Conservation (phyloP, 2,797 vertebrate species). For the Chaetophractus vellerosus region DNA sequence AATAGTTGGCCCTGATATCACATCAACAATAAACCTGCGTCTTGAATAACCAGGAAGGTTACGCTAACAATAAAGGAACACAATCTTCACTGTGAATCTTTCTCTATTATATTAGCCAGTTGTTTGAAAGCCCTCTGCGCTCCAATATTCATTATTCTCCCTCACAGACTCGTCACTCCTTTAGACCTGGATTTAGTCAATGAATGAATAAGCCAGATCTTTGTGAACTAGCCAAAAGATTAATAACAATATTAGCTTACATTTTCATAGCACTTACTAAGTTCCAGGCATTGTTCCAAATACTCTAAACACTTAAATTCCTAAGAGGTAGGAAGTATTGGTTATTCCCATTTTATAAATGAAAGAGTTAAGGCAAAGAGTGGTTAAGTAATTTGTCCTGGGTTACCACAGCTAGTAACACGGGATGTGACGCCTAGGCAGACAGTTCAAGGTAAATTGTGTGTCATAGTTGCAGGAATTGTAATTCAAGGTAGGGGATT, state of each 20-base stretch:
- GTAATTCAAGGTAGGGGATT: background rate
- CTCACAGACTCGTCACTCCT: background rate
- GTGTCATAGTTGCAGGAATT: background rate
- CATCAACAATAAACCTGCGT: background rate
- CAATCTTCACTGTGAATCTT: background rate
- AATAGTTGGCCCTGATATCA: background rate
- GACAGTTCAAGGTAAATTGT: background rate
- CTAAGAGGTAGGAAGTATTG: background rate
- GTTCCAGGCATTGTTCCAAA: background rate
- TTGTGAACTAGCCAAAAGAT: constrained; percentile 12
- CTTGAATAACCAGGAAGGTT: background rate
- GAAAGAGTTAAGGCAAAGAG: background rate
- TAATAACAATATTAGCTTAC: background rate
- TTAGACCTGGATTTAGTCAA: background rate
- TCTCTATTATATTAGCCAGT: background rate
- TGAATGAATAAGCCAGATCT: background rate
- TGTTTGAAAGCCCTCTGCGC: background rate
- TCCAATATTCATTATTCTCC: background rate
- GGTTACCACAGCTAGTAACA: background rate
- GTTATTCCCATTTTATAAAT: background rate
- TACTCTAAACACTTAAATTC: background rate
- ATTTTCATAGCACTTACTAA: background rate
- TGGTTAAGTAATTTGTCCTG: background rate
- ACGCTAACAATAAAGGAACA: background rate
- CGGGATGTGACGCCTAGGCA: background rate